Evolutionary conservation across 2,113 vertebrate species (phyloP).

Genomic region (Pseudorhombus dupliciocellatus): DNA sequence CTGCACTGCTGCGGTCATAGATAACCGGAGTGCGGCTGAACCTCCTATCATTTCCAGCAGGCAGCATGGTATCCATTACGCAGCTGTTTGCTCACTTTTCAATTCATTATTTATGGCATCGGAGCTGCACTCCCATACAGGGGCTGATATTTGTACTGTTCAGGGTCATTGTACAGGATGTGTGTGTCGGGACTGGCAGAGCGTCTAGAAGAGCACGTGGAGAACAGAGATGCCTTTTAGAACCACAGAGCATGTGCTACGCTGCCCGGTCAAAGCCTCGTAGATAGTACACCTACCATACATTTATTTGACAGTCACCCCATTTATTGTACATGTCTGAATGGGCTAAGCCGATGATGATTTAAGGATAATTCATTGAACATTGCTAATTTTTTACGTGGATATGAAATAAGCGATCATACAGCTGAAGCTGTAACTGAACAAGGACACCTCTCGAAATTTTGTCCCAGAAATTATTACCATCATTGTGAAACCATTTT

Average conservation of each 20-base stretch:
- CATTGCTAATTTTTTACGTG: too few species aligned
- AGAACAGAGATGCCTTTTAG: not conserved
- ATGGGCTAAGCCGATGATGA: too few species aligned
- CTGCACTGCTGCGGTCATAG: conserved; percentile 3
- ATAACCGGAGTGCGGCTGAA: conserved; percentile 20
- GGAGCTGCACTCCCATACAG: not conserved
- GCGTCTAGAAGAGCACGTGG: conserved; percentile 14
- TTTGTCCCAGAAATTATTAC: too few species aligned
- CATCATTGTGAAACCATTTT: too few species aligned
- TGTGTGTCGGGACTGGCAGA: conserved; percentile 4
- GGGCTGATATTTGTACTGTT: not conserved
- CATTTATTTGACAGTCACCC: too few species aligned
- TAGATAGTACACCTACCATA: not conserved
- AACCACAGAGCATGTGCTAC: not conserved
- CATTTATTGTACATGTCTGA: too few species aligned
- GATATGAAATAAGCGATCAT: too few species aligned
- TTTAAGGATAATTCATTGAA: too few species aligned
- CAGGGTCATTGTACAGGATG: conserved; percentile 1
- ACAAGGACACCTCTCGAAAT: too few species aligned
- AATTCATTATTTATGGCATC: not conserved
- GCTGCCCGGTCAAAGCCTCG: not conserved
- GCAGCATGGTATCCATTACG: not conserved
- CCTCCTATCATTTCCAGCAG: conserved; percentile 4
- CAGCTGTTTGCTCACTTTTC: not conserved
- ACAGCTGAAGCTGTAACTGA: too few species aligned